Evolutionary conservation across 2,797 vertebrate species (phyloP), one percentile per base, ranked within the genome.

Genomic region (Podarcis lilfordi): DNA sequence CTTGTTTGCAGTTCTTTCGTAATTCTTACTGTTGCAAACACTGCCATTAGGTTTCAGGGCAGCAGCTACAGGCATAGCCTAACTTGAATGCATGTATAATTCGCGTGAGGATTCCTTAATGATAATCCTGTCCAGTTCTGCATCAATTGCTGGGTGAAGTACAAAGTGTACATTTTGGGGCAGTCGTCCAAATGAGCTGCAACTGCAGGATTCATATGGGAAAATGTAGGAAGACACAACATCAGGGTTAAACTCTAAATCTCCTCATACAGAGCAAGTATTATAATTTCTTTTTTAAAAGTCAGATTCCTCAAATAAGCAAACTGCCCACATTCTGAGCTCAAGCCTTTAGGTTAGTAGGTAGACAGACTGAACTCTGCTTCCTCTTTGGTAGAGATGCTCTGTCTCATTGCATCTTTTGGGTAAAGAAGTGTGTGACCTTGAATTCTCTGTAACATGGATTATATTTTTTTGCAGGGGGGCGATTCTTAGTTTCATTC

Each of bases 361-460:
- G 8, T 37, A 29, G 59, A 76, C 25, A n/a, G 1, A 61, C 74
- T 64, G 61, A 76, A 40, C 74, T 43, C 59, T 76, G 37, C 17
- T 40, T 17, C 19, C 72, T 29, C 8, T n/a, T 43, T 74, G 17
- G 59, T 76, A n/a, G 40, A 11, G 29, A 40, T 64, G 59, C 55
- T 75, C 37, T 85, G 43, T 74, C 72, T 76, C 55, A 64, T 76
- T 75, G 72, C 37, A n/a, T 85, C 27, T 29, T 40, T 19, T 86
- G 79, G 61, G 89, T 89, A 92, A 93, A 92, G 88, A 88, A 90
- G 71, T 68, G 91, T 87, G 84, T 89, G 88, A 92, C 92, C 88
- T 91, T 93, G 86, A 91, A 83, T 86, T 78, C 92, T 61, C 87
- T 79, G 89, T 90, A 76, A 85, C 86, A 91, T 45, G 55, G 89